A percentile compares a stretch with the other conserved stretches of the same genome.
Evolutionary conservation across 2,113 vertebrate genomes (phyloP).

Genomic region (Epinephelus lanceolatus): DNA sequence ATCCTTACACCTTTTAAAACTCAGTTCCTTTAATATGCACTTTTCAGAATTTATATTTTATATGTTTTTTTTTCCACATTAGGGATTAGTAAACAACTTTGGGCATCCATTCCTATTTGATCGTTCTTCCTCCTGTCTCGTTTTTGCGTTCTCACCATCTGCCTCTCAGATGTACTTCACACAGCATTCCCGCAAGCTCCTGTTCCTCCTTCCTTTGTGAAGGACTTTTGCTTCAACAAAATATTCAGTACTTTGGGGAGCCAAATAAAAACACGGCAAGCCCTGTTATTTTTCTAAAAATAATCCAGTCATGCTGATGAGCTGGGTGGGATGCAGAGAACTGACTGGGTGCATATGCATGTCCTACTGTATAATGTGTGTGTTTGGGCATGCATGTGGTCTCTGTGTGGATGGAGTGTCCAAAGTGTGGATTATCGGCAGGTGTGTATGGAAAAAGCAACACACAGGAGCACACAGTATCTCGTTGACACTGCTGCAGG

Average conservation of each 20-base stretch:
- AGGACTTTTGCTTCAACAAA: conserved; percentile 66
- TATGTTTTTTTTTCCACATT: conserved; percentile 3
- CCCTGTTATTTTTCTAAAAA: conserved; percentile 53
- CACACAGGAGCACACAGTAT: background rate
- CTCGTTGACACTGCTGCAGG: conserved; percentile 14
- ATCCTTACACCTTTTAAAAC: conserved; percentile 41
- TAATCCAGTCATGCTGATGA: conserved; percentile 31
- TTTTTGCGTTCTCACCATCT: conserved; percentile 65
- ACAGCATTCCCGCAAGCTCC: conserved; percentile 44
- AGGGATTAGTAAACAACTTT: conserved; percentile 63
- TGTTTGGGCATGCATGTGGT: background rate
- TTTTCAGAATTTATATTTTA: conserved; percentile 34
- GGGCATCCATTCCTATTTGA: conserved; percentile 56
- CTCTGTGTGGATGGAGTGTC: background rate
- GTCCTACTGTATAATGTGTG: too few species aligned
- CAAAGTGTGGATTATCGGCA: background rate
- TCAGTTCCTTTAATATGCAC: conserved; percentile 30
- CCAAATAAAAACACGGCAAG: conserved; percentile 15
- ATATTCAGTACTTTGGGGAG: conserved; percentile 45
- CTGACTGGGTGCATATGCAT: background rate
- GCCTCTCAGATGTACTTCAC: conserved; percentile 62
- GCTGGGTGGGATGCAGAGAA: conserved; percentile 8
- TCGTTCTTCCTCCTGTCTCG: conserved; percentile 20
- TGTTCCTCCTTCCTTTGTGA: conserved; percentile 52
- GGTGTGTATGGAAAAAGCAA: background rate